Percentiles rank a stretch among this genome's conserved stretches.
phyloP scores from a whole-genome alignment of 2,888 invertebrate species.

The Aphidius colemani region DNA sequence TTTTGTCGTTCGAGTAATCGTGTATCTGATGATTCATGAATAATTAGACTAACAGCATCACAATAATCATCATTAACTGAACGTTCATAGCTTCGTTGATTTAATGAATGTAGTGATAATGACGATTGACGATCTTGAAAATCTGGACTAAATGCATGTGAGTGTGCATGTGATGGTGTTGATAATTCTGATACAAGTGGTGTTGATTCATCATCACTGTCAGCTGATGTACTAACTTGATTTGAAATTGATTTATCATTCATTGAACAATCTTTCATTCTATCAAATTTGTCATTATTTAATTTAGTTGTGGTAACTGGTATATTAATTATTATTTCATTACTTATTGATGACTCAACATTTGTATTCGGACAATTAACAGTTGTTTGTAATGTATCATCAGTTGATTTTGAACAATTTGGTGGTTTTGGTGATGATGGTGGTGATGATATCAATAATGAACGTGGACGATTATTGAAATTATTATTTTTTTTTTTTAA shows the following conservation, averaged over 20 bases:
- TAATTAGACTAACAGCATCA: slow-evolving; percentile 40
- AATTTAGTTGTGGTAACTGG: slow-evolving; percentile 39
- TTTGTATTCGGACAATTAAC: slow-evolving; percentile 22
- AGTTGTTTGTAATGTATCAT: slow-evolving; percentile 39
- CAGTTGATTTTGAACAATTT: slow-evolving; percentile 50
- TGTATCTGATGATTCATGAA: slow-evolving; percentile 39
- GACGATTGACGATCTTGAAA: slow-evolving; percentile 41
- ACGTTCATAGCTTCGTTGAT: slow-evolving; percentile 30
- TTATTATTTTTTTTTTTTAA: slow-evolving; percentile 26
- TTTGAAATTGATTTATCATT: slow-evolving; percentile 30
- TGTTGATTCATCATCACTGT: slow-evolving; percentile 72
- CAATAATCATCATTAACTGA: slow-evolving; percentile 36
- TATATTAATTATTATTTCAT: slow-evolving; percentile 41
- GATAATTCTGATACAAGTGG: slow-evolving; percentile 66
- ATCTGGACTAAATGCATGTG: slow-evolving; percentile 44
- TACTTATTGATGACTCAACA: slow-evolving; percentile 24
- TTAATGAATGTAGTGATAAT: slow-evolving; percentile 35
- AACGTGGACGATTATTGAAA: slow-evolving; percentile 41
- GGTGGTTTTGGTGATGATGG: slow-evolving; percentile 52
- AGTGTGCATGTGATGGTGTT: slow-evolving; percentile 52
- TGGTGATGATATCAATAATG: slow-evolving; percentile 47
- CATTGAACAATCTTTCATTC: slow-evolving; percentile 46
- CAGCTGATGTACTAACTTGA: slow-evolving; percentile 34
- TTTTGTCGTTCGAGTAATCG: slow-evolving; percentile 43
- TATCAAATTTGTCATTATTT: slow-evolving; percentile 43